These are phyloP conservation scores for Sturnira hondurensis DNA, from an alignment of 2,113 vertebrate species.

Conservation along the genomic window DNA sequence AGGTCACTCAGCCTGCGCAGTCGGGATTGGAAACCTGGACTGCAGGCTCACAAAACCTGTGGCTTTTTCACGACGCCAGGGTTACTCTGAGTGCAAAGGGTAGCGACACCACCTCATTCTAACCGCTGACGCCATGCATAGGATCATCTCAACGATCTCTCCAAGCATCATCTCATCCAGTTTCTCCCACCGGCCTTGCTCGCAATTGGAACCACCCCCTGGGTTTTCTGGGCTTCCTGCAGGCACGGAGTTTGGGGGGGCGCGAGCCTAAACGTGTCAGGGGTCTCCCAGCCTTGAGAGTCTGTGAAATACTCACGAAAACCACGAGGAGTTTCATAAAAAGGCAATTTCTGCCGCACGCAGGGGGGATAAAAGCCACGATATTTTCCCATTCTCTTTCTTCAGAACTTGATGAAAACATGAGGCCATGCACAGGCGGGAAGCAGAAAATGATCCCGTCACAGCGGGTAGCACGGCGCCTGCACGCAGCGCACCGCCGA, in stretches of 20 bases:
- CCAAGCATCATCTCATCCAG: rapidly evolving
- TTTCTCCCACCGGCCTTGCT: rapidly evolving
- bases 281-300: background rate
- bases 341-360: conserved; percentile 62
- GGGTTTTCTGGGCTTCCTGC: background rate
- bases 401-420: conserved; percentile 59
- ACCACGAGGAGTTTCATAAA: conserved; percentile 43
- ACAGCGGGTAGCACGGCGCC: background rate
- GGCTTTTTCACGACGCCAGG: background rate
- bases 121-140: rapidly evolving
- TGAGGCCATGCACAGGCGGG: conserved; percentile 24
- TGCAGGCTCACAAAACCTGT: background rate
- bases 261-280: rapidly evolving
- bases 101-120: rapidly evolving
- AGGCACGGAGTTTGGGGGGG: background rate
- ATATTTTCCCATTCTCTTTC: conserved; percentile 46
- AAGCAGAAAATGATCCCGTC: conserved; percentile 43
- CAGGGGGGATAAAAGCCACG: conserved; percentile 5
- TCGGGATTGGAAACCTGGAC: background rate
- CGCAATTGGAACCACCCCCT: rapidly evolving
- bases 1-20: background rate
- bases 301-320: background rate
- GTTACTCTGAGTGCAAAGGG: rapidly evolving
- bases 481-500: rapidly evolving
- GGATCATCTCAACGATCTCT: rapidly evolving